phyloP scores from a whole-genome alignment of 2,797 vertebrate genomes.

The Pseudochirops cupreus region DNA sequence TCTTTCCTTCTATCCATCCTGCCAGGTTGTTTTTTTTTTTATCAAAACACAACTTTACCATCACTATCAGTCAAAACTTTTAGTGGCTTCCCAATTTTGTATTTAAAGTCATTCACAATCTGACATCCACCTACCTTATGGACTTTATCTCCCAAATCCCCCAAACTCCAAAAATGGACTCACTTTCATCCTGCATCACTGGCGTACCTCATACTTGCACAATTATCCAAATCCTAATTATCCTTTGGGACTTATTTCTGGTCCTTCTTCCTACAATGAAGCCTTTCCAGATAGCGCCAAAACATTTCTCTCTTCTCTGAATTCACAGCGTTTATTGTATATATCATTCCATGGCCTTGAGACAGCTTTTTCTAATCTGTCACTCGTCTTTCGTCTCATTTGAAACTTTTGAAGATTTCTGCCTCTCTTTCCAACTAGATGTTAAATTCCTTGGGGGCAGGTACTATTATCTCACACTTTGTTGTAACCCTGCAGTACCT shows the following conservation, averaged over 20 bases:
- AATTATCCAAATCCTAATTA: neutral
- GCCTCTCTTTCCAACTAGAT: neutral
- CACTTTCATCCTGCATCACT: neutral
- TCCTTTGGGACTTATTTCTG: neutral
- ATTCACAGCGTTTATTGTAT: neutral
- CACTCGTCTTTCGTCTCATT: constrained; percentile 12
- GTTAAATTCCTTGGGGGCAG: constrained; percentile 11
- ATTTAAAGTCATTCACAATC: neutral
- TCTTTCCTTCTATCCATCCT: neutral
- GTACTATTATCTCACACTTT: neutral
- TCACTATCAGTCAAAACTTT: neutral
- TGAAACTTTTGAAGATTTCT: constrained; percentile 18
- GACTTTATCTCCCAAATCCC: neutral
- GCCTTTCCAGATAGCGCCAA: neutral
- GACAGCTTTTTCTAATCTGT: neutral
- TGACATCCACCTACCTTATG: no score
- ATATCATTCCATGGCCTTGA: neutral
- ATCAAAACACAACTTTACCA: neutral
- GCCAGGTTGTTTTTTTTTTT: neutral
- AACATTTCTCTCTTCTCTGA: neutral
- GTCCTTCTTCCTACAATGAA: neutral
- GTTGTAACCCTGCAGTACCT: neutral
- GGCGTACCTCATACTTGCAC: neutral
- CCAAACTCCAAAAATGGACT: neutral
- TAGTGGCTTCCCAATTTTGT: neutral